These are phyloP conservation scores for Anoplolepis gracilipes DNA, from an alignment of 1,140 invertebrate species.

Conservation along the genomic window DNA sequence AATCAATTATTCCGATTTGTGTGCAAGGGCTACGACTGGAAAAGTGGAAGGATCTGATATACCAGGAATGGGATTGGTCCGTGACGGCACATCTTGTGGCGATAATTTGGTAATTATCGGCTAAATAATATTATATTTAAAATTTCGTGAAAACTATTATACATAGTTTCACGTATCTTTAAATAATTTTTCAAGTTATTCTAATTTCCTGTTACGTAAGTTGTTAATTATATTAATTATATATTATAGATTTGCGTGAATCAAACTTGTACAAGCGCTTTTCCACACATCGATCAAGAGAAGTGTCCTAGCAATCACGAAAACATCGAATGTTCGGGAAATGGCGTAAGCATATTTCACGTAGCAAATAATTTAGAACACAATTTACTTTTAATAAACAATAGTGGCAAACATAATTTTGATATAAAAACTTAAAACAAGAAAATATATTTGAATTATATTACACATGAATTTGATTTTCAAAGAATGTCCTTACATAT, in stretches of 20 bases:
- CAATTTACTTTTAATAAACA: not conserved
- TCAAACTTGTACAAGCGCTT: conserved; percentile 95
- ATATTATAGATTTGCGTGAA: conserved; percentile 93
- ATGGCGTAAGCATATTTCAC: conserved; percentile 91
- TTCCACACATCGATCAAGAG: conserved; percentile 92
- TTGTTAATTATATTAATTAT: not conserved
- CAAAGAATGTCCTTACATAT: not conserved
- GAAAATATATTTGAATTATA: not conserved
- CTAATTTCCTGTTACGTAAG: not conserved
- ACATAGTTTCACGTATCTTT: not conserved
- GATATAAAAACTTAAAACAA: not conserved
- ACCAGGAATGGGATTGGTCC: conserved; percentile 91
- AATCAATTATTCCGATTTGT: conserved; percentile 40
- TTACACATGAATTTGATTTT: not conserved
- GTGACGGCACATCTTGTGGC: conserved; percentile 96
- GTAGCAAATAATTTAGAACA: not conserved
- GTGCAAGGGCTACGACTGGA: conserved; percentile 75
- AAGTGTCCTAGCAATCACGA: conserved; percentile 96
- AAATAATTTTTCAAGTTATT: conserved; percentile 13
- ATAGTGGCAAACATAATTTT: conserved; percentile 7
- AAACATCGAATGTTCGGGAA: conserved; percentile 95
- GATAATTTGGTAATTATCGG: conserved; percentile 90
- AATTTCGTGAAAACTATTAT: not conserved
- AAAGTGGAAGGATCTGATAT: conserved; percentile 88
- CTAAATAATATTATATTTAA: not conserved